phyloP scores from a whole-genome alignment of 1,140 invertebrate genomes.

The Anastrepha ludens region DNA sequence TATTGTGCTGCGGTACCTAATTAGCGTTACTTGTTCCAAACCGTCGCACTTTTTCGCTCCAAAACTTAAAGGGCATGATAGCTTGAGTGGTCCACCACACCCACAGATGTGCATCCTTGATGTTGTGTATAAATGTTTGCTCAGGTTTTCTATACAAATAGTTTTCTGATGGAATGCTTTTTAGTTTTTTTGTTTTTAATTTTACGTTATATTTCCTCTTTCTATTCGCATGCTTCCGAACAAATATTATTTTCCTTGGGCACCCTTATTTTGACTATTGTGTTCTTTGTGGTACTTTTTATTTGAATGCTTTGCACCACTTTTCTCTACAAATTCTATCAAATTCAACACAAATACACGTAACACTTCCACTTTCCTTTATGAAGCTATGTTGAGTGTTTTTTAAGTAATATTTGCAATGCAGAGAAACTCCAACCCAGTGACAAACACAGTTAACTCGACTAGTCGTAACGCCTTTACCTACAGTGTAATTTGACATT shows the following conservation, averaged over 20 bases:
- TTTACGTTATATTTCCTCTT: neutral
- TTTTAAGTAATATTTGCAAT: too few relatives aligned
- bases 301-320: slow-evolving; percentile 27
- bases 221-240: slow-evolving; percentile 9
- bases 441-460: too few relatives aligned
- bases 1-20: neutral
- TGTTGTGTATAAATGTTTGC: slow-evolving; percentile 72
- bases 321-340: neutral
- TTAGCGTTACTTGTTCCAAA: neutral
- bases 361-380: neutral
- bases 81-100: slow-evolving; percentile 44
- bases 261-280: neutral
- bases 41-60: slow-evolving; percentile 61
- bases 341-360: neutral
- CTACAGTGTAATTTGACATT: too few relatives aligned
- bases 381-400: too few relatives aligned
- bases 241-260: neutral
- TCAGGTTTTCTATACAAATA: neutral
- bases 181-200: neutral
- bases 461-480: too few relatives aligned
- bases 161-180: slow-evolving; percentile 33
- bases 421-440: too few relatives aligned
- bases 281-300: neutral
- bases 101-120: slow-evolving; percentile 69
- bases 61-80: neutral